Evolutionary conservation across 1,140 invertebrate species (phyloP).

Genomic region (Gonatopus flavifemur): DNA sequence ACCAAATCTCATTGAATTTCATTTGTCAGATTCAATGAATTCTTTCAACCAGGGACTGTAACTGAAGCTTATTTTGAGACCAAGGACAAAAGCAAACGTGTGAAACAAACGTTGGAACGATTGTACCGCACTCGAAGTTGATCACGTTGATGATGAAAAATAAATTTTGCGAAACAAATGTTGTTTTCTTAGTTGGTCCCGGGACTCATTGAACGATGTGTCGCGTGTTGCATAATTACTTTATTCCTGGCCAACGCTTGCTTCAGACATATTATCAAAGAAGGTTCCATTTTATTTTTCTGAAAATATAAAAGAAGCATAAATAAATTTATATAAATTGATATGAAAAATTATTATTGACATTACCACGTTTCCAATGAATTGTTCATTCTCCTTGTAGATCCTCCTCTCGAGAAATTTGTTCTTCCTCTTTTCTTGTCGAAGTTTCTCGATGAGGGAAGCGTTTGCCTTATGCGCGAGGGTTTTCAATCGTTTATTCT

Average conservation of each 20-base stretch:
- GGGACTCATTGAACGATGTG: too few relatives aligned
- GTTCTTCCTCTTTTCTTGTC: conserved; percentile 29
- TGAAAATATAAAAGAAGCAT: conserved; percentile 19
- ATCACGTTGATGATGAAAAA: too few relatives aligned
- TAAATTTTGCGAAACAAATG: too few relatives aligned
- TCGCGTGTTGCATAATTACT: conserved; percentile 15
- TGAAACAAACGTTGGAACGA: too few relatives aligned
- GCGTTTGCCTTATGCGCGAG: conserved; percentile 31
- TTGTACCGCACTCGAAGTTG: too few relatives aligned
- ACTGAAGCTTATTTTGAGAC: too few relatives aligned
- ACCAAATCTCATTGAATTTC: too few relatives aligned
- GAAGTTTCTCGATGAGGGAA: conserved; percentile 32
- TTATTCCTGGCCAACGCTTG: conserved; percentile 33
- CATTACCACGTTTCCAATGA: conserved; percentile 14
- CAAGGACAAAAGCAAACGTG: too few relatives aligned
- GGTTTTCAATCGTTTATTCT: conserved; percentile 37
- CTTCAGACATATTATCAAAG: conserved; percentile 28
- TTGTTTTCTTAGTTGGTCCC: too few relatives aligned
- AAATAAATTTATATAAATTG: not conserved
- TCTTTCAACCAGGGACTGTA: too few relatives aligned
- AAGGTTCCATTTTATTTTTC: conserved; percentile 28
- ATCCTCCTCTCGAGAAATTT: conserved; percentile 29
- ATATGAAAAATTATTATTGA: not conserved
- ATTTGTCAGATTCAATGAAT: too few relatives aligned
- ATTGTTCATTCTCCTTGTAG: conserved; percentile 13